Evolutionary conservation across 92 coral and sea anemone species (phyloP).

Genomic region (Zoanthus sansibaricus): DNA sequence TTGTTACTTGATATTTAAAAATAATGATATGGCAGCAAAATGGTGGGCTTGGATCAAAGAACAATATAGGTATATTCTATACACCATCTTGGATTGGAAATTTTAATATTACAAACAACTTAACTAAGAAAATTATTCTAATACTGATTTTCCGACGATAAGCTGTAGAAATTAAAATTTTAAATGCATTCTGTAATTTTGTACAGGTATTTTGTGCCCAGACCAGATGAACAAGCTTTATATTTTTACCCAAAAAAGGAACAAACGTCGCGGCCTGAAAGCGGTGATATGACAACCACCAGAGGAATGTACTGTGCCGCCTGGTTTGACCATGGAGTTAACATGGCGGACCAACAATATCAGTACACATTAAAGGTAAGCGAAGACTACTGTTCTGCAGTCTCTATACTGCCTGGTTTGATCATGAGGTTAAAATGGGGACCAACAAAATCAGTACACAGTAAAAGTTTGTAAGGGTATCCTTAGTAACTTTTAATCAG

Average conservation of each 20-base stretch:
- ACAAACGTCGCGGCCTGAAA: constrained; percentile 4
- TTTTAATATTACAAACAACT: background rate
- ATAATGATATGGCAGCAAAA: too few relatives aligned
- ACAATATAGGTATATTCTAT: too few relatives aligned
- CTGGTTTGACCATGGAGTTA: constrained; percentile 35
- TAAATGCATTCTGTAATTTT: background rate
- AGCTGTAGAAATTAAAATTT: background rate
- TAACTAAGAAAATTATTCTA: background rate
- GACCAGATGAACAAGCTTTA: background rate
- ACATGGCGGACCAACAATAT: background rate
- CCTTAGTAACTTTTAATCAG: too few relatives aligned
- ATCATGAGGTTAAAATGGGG: background rate
- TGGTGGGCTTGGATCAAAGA: too few relatives aligned
- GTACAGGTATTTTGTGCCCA: constrained; percentile 3
- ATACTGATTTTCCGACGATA: background rate
- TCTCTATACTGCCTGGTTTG: constrained; percentile 18
- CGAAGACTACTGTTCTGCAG: constrained; percentile 6
- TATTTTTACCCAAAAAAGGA: background rate
- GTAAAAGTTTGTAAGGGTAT: too few relatives aligned
- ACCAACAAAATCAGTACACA: background rate
- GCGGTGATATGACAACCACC: background rate
- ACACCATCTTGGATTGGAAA: too few relatives aligned
- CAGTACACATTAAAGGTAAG: background rate
- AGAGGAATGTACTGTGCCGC: constrained; percentile 27
- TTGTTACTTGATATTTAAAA: too few relatives aligned